Evolutionary conservation across 2,113 vertebrate species (phyloP).

Genomic region (Aviceda subcristata): DNA sequence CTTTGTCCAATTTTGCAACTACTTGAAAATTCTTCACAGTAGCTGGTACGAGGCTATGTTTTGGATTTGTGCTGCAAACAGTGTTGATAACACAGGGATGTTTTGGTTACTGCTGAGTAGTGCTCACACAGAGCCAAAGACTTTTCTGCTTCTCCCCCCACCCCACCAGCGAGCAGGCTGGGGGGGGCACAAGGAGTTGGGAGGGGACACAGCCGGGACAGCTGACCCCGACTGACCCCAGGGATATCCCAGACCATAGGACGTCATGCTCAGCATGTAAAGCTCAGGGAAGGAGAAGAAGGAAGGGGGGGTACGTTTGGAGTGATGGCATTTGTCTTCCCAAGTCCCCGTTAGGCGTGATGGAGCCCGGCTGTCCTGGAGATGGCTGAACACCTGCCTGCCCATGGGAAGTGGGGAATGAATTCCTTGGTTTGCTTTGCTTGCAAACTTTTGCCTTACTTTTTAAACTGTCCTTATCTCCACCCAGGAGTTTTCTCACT

Average conservation of each 20-base stretch:
- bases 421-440: not conserved
- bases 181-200: not conserved
- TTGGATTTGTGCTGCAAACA: no score
- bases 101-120: no score
- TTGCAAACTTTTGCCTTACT: not conserved
- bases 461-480: not conserved
- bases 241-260: not conserved
- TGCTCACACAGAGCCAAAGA: no score
- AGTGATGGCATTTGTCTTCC: not conserved
- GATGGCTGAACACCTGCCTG: not conserved
- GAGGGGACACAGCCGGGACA: not conserved
- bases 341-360: rapidly evolving
- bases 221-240: not conserved
- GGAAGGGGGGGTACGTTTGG: rapidly evolving
- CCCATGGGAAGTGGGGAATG: rapidly evolving
- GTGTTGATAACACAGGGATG: no score
- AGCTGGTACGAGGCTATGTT: no score
- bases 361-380: not conserved
- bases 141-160: not conserved
- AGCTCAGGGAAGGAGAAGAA: not conserved
- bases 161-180: rapidly evolving
- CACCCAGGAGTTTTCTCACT: not conserved
- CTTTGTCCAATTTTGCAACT: not conserved
- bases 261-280: not conserved
- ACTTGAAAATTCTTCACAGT: not conserved